Conservation (phyloP, 92 coral and sea anemone species). For the Scolanthus callimorphus region DNA sequence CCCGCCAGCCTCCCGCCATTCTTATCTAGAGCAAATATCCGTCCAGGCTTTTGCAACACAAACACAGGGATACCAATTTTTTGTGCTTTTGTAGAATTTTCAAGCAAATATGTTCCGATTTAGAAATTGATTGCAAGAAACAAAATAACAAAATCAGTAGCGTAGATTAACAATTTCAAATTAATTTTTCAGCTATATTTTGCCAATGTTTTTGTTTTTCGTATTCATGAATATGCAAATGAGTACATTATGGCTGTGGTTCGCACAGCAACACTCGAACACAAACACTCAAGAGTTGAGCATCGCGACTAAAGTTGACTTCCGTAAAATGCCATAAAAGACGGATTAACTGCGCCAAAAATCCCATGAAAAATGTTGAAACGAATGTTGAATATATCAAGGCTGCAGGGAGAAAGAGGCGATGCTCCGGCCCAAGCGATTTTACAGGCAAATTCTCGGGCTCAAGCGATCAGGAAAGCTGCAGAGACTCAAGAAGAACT, state of each 20-base stretch:
- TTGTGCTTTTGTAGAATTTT: no score
- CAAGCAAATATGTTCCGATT: no score
- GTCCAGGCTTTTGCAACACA: no score
- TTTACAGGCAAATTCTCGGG: slow-evolving; percentile 78
- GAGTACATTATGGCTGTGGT: not conserved
- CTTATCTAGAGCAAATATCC: no score
- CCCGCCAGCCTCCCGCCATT: no score
- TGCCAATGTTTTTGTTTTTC: no score
- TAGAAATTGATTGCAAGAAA: no score
- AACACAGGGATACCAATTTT: no score
- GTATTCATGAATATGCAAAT: not conserved
- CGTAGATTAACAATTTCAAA: no score
- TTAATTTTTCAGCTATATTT: no score
- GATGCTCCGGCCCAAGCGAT: slow-evolving; percentile 93
- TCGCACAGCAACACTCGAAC: not conserved
- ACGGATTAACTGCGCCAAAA: not conserved
- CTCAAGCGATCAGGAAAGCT: slow-evolving; percentile 65
- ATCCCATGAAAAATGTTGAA: not conserved
- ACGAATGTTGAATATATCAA: slow-evolving; percentile 32
- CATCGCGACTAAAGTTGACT: not conserved
- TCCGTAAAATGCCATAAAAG: not conserved
- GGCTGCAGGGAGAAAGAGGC: slow-evolving; percentile 60
- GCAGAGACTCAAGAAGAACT: slow-evolving; percentile 91
- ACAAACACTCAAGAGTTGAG: not conserved
- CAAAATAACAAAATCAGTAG: no score